These are phyloP conservation scores for Umimayanthus chanpuru DNA, from an alignment of 92 coral and sea anemone species.

Conservation along the genomic window DNA sequence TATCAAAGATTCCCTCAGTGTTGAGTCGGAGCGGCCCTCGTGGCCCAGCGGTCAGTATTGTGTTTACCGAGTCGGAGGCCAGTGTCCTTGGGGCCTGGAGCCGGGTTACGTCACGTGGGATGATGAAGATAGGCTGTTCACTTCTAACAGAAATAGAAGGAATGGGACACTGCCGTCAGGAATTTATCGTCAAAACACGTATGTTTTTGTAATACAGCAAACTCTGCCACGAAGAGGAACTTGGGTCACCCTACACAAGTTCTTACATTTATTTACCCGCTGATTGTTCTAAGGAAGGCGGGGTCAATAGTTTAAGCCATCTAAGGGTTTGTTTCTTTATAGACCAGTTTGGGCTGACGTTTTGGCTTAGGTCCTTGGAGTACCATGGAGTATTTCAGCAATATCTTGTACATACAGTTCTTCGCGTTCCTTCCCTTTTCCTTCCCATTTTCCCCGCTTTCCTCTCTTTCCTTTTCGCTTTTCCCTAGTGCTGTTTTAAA, in stretches of 20 bases:
- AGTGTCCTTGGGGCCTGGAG: slow-evolving; percentile 33
- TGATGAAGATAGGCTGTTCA: slow-evolving; percentile 22
- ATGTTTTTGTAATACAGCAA: not conserved
- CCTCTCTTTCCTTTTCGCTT: too few species aligned
- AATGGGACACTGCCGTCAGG: slow-evolving; percentile 40
- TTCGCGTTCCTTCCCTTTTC: too few species aligned
- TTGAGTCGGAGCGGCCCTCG: not conserved
- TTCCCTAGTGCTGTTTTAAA: too few species aligned
- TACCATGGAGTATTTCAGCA: too few species aligned
- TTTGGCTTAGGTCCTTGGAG: too few species aligned
- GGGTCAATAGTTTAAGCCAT: too few species aligned
- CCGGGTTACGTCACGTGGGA: slow-evolving; percentile 35
- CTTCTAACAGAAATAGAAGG: slow-evolving; percentile 15
- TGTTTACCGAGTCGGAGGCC: slow-evolving; percentile 9
- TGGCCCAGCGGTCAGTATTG: too few species aligned
- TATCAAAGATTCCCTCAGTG: slow-evolving; percentile 47
- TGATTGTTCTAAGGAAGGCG: too few species aligned
- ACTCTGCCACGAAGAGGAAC: not conserved
- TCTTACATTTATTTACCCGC: not conserved
- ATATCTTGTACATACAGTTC: not conserved
- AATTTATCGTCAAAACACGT: slow-evolving; percentile 36
- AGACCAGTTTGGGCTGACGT: too few species aligned
- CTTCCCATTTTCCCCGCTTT: too few species aligned
- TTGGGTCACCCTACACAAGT: not conserved
- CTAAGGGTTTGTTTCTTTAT: too few species aligned